Base-by-base conservation (phyloP, 2,888 invertebrate genomes). In the Noctua janthina region DNA sequence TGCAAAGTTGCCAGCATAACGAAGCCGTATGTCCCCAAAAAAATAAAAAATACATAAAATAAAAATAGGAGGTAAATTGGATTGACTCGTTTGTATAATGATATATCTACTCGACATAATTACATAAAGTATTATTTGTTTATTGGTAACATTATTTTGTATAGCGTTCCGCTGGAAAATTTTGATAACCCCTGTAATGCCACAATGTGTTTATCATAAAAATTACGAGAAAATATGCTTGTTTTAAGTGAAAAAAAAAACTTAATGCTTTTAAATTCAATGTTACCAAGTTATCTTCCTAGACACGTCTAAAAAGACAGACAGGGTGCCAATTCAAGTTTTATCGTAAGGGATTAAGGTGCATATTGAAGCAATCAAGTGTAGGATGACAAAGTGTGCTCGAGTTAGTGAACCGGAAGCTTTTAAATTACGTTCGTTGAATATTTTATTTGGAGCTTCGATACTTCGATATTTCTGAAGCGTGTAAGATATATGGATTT, bases 361-460 rank as follows among this genome's bases (percentile, higher is more conserved):
- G 81, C 80, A 92, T 88, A 91, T 94, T 93, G 83, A 87, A 86
- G 86, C 86, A 91, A 91, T 91, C 90, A 91, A 85, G 82, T 72
- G 59, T 82, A 81, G 85, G 84, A 93, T 92, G 92, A 93, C 91
- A 92, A 92, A 92, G 92, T 93, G 91, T 92, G 90, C 90, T 82
- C 81, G 85, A 92, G 91, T 91, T 92, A 95, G 93, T 94, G 95
- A 94, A 93, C 94, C 92, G 93, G 93, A 94, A 94, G 93, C 93
- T 94, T 94, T 94, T 92, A 94, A 95, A 94, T 94, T 93, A 94
- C 93, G 92, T 87, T 88, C 89, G 89, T 88, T 93, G 94, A 95
- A 95, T 95, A 95, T 94, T 95, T 95, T 94, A 95, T 94, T 93
- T 90, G 91, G 89, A 91, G 90, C 88, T 90, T 90, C 90, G 88